Percentiles rank a stretch among this genome's conserved stretches.
Conservation (phyloP, 35 echinoderm and acorn worm species). For the Lytechinus pictus region DNA sequence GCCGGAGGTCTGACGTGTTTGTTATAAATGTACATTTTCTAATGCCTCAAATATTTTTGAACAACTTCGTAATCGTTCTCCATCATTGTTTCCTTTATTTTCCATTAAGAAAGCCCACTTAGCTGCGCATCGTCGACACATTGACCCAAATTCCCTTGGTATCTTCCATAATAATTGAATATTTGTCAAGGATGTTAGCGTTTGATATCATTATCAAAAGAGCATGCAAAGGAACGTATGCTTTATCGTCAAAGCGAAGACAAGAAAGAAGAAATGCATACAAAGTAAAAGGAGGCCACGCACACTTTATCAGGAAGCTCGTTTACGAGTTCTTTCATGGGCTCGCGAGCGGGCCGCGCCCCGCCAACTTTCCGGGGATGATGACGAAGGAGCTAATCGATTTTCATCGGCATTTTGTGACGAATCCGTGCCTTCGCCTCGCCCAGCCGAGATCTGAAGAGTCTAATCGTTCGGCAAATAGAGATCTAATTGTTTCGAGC, state of each 20-base stretch:
- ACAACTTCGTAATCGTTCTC: neutral
- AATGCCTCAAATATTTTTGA: neutral
- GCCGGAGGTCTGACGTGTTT: neutral
- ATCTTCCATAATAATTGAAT: neutral
- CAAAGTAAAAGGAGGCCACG: neutral
- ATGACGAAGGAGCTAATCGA: conserved; percentile 8
- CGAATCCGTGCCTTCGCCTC: conserved; percentile 43
- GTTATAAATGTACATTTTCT: neutral
- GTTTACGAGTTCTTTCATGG: neutral
- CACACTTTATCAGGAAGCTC: conserved; percentile 14
- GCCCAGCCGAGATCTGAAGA: conserved; percentile 45
- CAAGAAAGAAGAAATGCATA: conserved; percentile 6
- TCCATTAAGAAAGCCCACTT: neutral
- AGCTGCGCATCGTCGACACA: neutral
- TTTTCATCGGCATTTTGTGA: conserved; percentile 8
- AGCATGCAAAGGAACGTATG: conserved; percentile 39
- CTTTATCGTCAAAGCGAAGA: neutral
- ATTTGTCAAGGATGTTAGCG: conserved; percentile 30
- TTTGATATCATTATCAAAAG: conserved; percentile 37
- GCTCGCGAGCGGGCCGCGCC: neutral
- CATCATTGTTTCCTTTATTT: neutral
- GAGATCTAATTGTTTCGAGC: conserved; percentile 37
- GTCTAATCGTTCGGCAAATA: conserved; percentile 47
- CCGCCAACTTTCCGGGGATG: conserved; percentile 12
- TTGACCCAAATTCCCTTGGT: conserved; percentile 42